phyloP scores from a whole-genome alignment of 2,888 invertebrate species.

The Eledone cirrhosa region DNA sequence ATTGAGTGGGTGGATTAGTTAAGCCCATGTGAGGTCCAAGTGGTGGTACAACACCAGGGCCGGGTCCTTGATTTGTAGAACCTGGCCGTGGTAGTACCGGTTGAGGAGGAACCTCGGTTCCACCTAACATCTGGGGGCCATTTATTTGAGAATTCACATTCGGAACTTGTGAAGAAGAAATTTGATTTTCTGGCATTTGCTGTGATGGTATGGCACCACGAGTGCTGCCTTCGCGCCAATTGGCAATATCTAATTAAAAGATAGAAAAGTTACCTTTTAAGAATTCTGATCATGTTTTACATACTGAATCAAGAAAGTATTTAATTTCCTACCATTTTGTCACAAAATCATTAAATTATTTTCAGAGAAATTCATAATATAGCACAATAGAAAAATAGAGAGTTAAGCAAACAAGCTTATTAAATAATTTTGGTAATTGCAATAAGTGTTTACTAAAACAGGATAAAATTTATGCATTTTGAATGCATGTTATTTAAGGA shows the following conservation, averaged over 20 bases:
- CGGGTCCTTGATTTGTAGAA: slow-evolving; percentile 47
- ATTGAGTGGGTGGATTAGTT: slow-evolving; percentile 56
- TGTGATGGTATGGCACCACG: slow-evolving; percentile 63
- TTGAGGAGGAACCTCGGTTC: slow-evolving; percentile 41
- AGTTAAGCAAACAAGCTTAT: no score
- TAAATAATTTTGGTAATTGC: no score
- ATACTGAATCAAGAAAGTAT: no score
- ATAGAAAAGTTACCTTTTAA: no score
- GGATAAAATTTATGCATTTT: no score
- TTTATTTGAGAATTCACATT: slow-evolving; percentile 59
- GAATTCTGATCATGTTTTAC: no score
- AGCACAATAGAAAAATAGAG: no score
- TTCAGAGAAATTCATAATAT: no score
- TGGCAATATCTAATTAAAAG: slow-evolving; percentile 77
- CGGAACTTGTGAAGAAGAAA: slow-evolving; percentile 51
- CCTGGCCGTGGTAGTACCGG: slow-evolving; percentile 51
- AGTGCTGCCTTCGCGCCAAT: slow-evolving; percentile 86
- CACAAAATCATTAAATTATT: no score
- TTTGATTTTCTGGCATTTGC: slow-evolving; percentile 59
- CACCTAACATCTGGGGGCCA: slow-evolving; percentile 63
- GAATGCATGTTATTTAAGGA: no score
- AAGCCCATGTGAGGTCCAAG: slow-evolving; percentile 60
- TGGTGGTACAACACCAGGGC: slow-evolving; percentile 46
- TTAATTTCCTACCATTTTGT: no score
- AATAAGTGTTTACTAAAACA: no score